Percentiles rank a stretch among this genome's conserved stretches.
Evolutionary conservation across 2,888 invertebrate genomes (phyloP).

Genomic region (Ethmia dodecea): DNA sequence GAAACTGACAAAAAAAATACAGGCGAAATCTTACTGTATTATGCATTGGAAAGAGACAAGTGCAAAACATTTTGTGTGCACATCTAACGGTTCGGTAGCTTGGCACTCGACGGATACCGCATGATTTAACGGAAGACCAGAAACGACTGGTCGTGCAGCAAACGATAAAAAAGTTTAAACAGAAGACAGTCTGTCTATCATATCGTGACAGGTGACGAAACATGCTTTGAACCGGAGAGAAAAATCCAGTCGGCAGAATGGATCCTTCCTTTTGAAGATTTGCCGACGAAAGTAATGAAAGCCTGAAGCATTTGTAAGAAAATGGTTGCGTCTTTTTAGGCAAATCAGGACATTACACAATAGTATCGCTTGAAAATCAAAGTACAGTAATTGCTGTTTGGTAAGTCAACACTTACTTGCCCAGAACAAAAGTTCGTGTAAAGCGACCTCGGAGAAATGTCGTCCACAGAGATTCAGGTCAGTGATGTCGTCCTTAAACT

Average conservation of each 20-base stretch:
- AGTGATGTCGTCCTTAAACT: neutral
- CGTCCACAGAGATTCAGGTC: too few relatives aligned
- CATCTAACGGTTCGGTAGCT: neutral
- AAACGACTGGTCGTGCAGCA: neutral
- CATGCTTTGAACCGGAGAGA: slow-evolving; percentile 2
- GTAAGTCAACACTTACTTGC: slow-evolving; percentile 4
- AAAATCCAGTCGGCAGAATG: neutral
- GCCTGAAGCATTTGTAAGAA: slow-evolving; percentile 5
- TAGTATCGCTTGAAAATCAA: slow-evolving; percentile 5
- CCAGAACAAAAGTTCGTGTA: slow-evolving; percentile 1
- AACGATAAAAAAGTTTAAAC: neutral
- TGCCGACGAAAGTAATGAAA: slow-evolving; percentile 5
- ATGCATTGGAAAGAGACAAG: neutral
- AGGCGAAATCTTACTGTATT: too few relatives aligned
- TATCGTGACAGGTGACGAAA: slow-evolving; percentile 8
- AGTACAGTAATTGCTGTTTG: slow-evolving; percentile 2
- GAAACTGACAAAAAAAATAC: too few relatives aligned
- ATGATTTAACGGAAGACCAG: neutral
- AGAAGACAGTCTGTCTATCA: neutral
- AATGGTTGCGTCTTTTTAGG: slow-evolving; percentile 8
- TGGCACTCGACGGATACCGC: neutral
- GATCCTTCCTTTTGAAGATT: slow-evolving; percentile 8
- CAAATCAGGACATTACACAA: slow-evolving; percentile 8
- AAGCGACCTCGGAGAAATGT: neutral
- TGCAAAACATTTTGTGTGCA: neutral